Conservation (phyloP, 1,140 invertebrate genomes). For the Ceratina australensis region DNA sequence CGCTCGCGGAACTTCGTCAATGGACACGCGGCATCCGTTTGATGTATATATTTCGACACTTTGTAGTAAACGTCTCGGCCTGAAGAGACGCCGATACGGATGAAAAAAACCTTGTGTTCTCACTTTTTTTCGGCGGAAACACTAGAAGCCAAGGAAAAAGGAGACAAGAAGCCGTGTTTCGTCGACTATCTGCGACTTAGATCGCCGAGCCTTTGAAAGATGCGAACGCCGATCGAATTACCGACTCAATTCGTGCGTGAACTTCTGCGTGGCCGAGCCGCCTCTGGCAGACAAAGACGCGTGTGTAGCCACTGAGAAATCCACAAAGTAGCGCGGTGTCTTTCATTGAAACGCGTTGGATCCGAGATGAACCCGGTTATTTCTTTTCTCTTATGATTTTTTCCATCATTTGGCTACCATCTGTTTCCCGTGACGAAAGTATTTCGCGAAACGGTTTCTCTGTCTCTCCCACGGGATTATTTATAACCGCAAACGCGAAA, state of each 20-base stretch:
- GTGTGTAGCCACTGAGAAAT: no score
- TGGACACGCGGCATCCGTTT: no score
- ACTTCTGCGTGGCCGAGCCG: slow-evolving; percentile 13
- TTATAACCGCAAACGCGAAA: slow-evolving; percentile 22
- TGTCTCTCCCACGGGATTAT: slow-evolving; percentile 8
- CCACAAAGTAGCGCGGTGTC: no score
- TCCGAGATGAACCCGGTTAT: no score
- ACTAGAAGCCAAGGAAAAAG: neutral
- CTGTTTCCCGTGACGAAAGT: slow-evolving; percentile 7
- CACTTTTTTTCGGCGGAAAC: no score
- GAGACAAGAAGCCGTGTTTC: neutral
- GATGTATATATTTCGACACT: no score
- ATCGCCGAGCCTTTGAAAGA: slow-evolving; percentile 25
- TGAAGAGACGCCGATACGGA: no score
- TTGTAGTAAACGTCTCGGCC: no score
- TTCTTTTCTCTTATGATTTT: neutral
- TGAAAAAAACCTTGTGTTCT: no score
- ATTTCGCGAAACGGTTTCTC: slow-evolving; percentile 26
- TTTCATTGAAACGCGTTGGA: neutral
- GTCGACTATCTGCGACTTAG: slow-evolving; percentile 25
- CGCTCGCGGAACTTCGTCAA: no score
- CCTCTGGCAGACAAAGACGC: no score
- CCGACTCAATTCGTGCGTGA: slow-evolving; percentile 36
- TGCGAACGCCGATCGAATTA: slow-evolving; percentile 36
- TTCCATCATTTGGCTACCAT: slow-evolving; percentile 36